phyloP scores from a whole-genome alignment of 2,888 invertebrate species.

The Apomyelois bistriatella region DNA sequence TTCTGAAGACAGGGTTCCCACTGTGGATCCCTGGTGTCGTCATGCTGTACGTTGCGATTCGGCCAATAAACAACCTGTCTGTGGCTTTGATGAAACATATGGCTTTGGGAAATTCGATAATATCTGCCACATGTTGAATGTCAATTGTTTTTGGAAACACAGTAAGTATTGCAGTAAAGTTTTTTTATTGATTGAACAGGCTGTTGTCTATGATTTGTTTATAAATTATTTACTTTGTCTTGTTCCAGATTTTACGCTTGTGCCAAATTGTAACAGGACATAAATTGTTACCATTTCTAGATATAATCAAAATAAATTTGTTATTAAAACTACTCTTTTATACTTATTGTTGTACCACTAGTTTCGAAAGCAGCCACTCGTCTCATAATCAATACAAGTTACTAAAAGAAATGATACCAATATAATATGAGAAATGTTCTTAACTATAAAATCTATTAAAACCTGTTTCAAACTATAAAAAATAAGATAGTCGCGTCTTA shows the following conservation, averaged over 20 bases:
- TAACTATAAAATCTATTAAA: no score
- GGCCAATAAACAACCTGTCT: background rate
- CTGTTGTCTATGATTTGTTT: no score
- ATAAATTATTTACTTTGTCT: constrained; percentile 11
- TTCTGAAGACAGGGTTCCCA: background rate
- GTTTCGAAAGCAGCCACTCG: no score
- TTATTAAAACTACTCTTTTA: no score
- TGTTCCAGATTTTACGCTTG: constrained; percentile 54
- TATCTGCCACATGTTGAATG: constrained; percentile 56
- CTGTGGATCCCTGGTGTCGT: constrained; percentile 47
- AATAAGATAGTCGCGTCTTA: no score
- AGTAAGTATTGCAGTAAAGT: constrained; percentile 38
- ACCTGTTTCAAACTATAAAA: no score
- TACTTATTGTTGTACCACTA: no score
- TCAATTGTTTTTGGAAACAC: constrained; percentile 61
- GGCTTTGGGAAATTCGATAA: constrained; percentile 58
- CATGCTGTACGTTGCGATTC: constrained; percentile 35
- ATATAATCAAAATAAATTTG: background rate
- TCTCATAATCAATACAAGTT: no score
- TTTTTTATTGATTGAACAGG: background rate
- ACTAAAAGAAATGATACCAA: no score
- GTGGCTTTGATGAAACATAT: constrained; percentile 55
- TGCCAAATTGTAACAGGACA: constrained; percentile 37
- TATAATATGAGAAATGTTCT: no score
- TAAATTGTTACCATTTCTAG: background rate